Conservation (phyloP, 2,113 vertebrate species). For the Neoarius graeffei region DNA sequence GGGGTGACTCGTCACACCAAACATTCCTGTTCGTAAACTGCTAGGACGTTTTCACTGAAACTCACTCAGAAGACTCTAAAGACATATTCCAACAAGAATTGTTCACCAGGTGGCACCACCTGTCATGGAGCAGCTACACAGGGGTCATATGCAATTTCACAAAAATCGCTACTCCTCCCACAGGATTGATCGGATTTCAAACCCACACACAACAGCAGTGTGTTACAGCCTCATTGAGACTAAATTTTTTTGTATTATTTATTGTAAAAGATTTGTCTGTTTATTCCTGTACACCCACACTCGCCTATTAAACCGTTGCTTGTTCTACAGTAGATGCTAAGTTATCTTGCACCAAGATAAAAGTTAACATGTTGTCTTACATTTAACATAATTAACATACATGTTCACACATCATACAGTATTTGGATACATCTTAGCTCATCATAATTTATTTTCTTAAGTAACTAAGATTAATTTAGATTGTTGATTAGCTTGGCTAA, state of each 20-base stretch:
- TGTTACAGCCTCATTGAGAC: too few relatives aligned
- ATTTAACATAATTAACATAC: not conserved
- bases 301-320: not conserved
- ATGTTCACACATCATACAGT: not conserved
- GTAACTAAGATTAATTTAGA: not conserved
- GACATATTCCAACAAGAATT: too few relatives aligned
- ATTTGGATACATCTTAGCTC: not conserved
- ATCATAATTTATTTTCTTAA: not conserved
- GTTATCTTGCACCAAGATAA: not conserved
- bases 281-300: not conserved
- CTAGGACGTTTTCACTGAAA: too few relatives aligned
- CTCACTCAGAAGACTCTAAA: too few relatives aligned
- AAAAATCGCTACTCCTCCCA: too few relatives aligned
- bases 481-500: not conserved
- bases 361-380: not conserved
- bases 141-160: too few relatives aligned
- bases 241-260: not conserved
- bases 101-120: too few relatives aligned
- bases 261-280: not conserved
- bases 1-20: too few relatives aligned
- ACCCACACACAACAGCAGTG: too few relatives aligned
- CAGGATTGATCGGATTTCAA: too few relatives aligned
- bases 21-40: too few relatives aligned
- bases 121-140: too few relatives aligned
- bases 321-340: not conserved